phyloP scores from a whole-genome alignment of 2,113 vertebrate species.

The Gobiocypris rarus region DNA sequence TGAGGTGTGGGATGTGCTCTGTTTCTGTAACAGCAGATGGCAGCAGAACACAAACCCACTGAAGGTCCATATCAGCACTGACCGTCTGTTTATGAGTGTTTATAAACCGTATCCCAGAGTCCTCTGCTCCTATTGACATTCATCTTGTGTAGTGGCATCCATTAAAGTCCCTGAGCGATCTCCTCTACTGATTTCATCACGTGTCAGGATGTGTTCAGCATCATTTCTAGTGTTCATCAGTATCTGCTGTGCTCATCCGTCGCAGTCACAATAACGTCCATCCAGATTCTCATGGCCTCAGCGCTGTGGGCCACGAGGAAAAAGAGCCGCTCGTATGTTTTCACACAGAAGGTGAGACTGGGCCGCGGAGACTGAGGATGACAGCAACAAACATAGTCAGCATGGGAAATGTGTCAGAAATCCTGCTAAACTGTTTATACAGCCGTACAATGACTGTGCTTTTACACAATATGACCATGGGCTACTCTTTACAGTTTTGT shows the following conservation, averaged over 20 bases:
- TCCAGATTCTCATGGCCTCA: slow-evolving; percentile 91
- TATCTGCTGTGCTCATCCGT: slow-evolving; percentile 86
- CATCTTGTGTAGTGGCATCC: no score
- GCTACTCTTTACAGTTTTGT: neutral
- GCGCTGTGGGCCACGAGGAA: slow-evolving; percentile 86
- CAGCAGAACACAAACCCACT: neutral
- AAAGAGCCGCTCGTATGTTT: slow-evolving; percentile 91
- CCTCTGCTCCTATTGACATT: neutral
- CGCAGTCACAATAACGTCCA: slow-evolving; percentile 89
- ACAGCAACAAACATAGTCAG: neutral
- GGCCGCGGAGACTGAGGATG: slow-evolving; percentile 82
- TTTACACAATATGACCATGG: neutral
- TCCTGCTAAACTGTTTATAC: no score
- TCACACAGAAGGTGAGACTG: slow-evolving; percentile 88
- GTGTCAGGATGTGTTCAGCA: neutral
- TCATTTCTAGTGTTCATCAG: slow-evolving; percentile 63
- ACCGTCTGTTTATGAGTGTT: no score
- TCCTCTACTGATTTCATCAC: no score
- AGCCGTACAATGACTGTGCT: no score
- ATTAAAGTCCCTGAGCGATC: neutral
- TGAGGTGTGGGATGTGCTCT: neutral
- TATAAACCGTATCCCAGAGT: no score
- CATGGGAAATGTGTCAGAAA: no score
- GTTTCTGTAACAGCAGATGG: slow-evolving; percentile 1
- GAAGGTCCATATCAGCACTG: no score